Evolutionary conservation across 2,888 invertebrate genomes (phyloP).

Genomic region (Tenthredo notha): DNA sequence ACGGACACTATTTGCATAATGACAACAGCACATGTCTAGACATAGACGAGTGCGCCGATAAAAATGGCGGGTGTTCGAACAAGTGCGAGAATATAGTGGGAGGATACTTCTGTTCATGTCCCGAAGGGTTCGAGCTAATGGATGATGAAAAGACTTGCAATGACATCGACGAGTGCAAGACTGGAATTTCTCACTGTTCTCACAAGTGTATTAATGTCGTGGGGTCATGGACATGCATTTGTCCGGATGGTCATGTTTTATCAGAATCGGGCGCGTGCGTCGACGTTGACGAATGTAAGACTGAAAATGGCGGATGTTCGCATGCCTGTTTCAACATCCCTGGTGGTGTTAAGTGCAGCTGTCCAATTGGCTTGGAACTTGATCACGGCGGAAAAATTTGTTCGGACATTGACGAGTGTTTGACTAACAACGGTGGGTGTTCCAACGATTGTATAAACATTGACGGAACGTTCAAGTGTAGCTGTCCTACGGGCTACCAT

Average conservation of each 20-base stretch:
- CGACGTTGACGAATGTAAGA: conserved; percentile 80
- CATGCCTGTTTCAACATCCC: conserved; percentile 82
- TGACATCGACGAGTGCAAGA: conserved; percentile 78
- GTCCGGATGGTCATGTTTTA: conserved; percentile 73
- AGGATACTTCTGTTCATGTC: conserved; percentile 80
- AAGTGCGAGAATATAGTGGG: conserved; percentile 79
- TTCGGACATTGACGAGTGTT: conserved; percentile 76
- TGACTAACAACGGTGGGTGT: conserved; percentile 76
- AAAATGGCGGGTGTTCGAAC: conserved; percentile 79
- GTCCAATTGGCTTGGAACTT: conserved; percentile 77
- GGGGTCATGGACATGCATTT: conserved; percentile 73
- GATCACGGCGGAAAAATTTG: conserved; percentile 71
- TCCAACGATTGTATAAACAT: conserved; percentile 79
- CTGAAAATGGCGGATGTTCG: conserved; percentile 83
- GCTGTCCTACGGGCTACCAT: conserved; percentile 82
- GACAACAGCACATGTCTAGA: conserved; percentile 74
- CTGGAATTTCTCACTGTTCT: conserved; percentile 77
- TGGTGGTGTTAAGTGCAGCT: conserved; percentile 80
- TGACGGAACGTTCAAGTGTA: conserved; percentile 81
- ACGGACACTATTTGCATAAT: conserved; percentile 70
- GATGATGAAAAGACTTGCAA: conserved; percentile 74
- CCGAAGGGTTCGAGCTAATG: conserved; percentile 78
- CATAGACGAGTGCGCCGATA: conserved; percentile 72
- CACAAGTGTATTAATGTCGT: conserved; percentile 79
- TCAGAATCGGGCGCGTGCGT: conserved; percentile 76